A percentile compares a stretch with the other conserved stretches of the same genome.
Conservation (phyloP, 2,113 vertebrate genomes). For the Sander lucioperca region DNA sequence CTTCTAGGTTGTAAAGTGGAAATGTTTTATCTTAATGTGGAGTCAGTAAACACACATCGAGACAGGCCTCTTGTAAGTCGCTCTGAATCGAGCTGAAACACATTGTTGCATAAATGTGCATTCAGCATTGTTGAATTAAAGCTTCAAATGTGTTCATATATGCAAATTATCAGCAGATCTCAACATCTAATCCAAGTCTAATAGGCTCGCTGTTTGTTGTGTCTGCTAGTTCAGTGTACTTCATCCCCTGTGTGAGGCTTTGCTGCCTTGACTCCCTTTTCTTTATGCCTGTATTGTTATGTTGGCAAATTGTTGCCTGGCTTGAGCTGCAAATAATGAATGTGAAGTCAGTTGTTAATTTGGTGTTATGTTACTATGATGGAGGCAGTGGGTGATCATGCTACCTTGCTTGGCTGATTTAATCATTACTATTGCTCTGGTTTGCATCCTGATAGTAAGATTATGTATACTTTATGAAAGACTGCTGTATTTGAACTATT, state of each 20-base stretch:
- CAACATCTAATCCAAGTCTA: neutral
- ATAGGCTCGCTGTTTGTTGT: constrained; percentile 45
- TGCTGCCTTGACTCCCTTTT: constrained; percentile 37
- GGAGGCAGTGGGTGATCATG: constrained; percentile 42
- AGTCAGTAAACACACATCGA: constrained; percentile 96
- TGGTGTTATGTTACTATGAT: constrained; percentile 15
- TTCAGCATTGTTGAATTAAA: constrained; percentile 15
- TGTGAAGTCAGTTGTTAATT: constrained; percentile 16
- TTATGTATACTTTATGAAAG: constrained; percentile 2
- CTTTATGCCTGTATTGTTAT: constrained; percentile 26
- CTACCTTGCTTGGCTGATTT: constrained; percentile 53
- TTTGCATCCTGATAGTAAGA: constrained; percentile 22
- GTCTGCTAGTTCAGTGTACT: constrained; percentile 27
- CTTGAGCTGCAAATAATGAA: constrained; percentile 39
- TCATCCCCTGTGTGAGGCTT: constrained; percentile 31
- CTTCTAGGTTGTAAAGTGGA: constrained; percentile 95
- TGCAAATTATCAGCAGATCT: neutral
- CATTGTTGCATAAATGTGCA: neutral
- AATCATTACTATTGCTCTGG: constrained; percentile 29
- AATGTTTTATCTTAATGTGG: constrained; percentile 90
- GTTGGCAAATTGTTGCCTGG: constrained; percentile 16
- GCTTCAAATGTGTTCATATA: neutral
- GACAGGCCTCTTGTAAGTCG: constrained; percentile 92
- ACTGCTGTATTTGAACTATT: neutral
- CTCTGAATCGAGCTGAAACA: neutral